These are phyloP conservation scores for Vireo griseus DNA, from an alignment of 2,797 vertebrate genomes.

Conservation along the genomic window DNA sequence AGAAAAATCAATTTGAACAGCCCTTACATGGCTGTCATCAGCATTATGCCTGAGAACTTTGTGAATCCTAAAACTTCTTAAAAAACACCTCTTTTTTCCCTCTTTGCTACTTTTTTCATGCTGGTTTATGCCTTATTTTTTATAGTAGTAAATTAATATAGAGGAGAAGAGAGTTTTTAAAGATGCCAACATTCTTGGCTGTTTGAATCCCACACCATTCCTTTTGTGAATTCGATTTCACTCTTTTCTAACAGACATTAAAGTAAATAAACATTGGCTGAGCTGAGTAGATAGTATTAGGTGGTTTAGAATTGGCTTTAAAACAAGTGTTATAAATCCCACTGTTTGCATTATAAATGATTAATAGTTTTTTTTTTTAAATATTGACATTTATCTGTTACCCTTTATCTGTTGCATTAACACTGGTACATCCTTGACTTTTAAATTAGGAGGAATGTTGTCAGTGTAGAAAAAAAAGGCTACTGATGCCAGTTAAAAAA, in stretches of 20 bases:
- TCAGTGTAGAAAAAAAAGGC: neutral
- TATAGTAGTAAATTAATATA: neutral
- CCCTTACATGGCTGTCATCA: neutral
- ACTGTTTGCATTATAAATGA: neutral
- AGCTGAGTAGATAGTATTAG: neutral
- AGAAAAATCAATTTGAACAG: neutral
- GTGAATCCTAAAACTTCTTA: neutral
- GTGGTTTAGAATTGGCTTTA: neutral
- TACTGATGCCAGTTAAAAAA: neutral
- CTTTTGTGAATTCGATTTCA: neutral
- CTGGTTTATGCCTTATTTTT: neutral
- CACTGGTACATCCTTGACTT: neutral
- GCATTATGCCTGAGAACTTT: neutral
- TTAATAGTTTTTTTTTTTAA: neutral
- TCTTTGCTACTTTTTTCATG: neutral
- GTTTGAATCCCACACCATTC: neutral
- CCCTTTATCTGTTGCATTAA: neutral
- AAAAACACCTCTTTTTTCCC: accelerated
- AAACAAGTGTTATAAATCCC: neutral
- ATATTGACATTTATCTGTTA: neutral
- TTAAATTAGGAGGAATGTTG: neutral
- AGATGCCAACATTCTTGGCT: neutral
- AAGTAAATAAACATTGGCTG: neutral
- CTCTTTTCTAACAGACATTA: neutral
- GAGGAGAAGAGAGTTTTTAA: neutral